Percentiles rank a stretch among this genome's conserved stretches.
phyloP scores from a whole-genome alignment of 2,113 vertebrate species.

The Scalopus aquaticus region DNA sequence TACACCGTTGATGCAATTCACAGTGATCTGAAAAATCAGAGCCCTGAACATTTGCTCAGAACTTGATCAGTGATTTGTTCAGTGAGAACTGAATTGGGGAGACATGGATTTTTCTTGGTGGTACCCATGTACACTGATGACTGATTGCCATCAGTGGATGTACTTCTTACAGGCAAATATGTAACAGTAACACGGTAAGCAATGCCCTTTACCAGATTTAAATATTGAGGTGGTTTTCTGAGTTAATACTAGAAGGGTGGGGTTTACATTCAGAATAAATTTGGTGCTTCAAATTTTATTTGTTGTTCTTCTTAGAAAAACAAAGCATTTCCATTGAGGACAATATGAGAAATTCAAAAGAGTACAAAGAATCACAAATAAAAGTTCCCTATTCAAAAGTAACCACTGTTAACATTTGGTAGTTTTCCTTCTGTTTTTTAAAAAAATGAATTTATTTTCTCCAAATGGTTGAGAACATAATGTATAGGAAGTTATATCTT shows the following conservation, averaged over 20 bases:
- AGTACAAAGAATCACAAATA: neutral
- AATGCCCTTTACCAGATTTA: neutral
- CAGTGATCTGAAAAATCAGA: neutral
- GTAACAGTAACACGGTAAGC: neutral
- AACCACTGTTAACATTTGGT: neutral
- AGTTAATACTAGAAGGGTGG: conserved; percentile 10
- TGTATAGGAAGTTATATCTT: neutral
- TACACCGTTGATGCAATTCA: neutral
- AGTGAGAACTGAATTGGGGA: neutral
- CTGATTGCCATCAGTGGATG: too few relatives aligned
- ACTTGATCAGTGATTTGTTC: neutral
- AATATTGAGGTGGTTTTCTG: conserved; percentile 10
- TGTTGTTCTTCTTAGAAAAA: conserved; percentile 43
- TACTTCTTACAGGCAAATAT: neutral
- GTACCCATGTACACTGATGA: neutral
- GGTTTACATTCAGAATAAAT: conserved; percentile 5
- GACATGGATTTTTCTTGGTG: neutral
- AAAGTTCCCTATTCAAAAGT: neutral
- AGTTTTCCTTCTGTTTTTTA: neutral
- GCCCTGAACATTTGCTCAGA: neutral
- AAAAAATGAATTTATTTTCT: neutral
- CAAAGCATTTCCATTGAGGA: neutral
- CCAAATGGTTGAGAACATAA: neutral
- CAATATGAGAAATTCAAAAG: conserved; percentile 21
- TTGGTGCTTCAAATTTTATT: conserved; percentile 39